Evolutionary conservation across 1,140 invertebrate genomes (phyloP).

Genomic region (Mamestra configurata): DNA sequence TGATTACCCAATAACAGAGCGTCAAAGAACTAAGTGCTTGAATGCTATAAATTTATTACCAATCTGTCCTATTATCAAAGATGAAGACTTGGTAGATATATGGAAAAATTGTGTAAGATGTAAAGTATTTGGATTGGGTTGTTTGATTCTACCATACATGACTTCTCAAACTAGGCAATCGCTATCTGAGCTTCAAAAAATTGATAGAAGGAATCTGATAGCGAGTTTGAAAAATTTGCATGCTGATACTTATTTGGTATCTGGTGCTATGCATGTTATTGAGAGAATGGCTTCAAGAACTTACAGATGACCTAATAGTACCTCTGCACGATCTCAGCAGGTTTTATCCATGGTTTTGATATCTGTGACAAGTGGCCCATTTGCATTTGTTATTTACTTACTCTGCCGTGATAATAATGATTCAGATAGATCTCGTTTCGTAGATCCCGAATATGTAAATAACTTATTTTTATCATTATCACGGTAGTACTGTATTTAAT

Average conservation of each 20-base stretch:
- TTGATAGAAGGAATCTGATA: slow-evolving; percentile 82
- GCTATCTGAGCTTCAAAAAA: slow-evolving; percentile 76
- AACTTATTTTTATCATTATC: too few relatives aligned
- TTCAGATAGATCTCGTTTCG: too few relatives aligned
- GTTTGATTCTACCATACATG: slow-evolving; percentile 83
- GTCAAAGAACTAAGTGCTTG: slow-evolving; percentile 81
- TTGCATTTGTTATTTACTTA: too few relatives aligned
- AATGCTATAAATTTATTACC: slow-evolving; percentile 84
- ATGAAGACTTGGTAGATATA: slow-evolving; percentile 82
- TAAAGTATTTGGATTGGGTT: slow-evolving; percentile 80
- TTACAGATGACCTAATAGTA: too few relatives aligned
- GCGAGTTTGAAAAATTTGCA: slow-evolving; percentile 84
- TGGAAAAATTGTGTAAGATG: slow-evolving; percentile 85
- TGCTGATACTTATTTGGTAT: slow-evolving; percentile 78
- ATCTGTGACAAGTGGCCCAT: too few relatives aligned
- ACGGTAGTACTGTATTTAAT: too few relatives aligned
- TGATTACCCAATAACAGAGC: slow-evolving; percentile 84
- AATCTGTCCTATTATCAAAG: slow-evolving; percentile 80
- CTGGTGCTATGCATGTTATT: slow-evolving; percentile 81
- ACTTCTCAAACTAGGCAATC: slow-evolving; percentile 71
- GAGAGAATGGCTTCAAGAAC: slow-evolving; percentile 75
- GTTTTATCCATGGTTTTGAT: too few relatives aligned
- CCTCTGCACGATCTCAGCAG: too few relatives aligned
- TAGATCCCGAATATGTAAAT: too few relatives aligned
- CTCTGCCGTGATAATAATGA: too few relatives aligned